Percentiles rank a stretch among this genome's conserved stretches.
phyloP scores from a whole-genome alignment of 2,113 vertebrate genomes.

The Triplophysa rosa region DNA sequence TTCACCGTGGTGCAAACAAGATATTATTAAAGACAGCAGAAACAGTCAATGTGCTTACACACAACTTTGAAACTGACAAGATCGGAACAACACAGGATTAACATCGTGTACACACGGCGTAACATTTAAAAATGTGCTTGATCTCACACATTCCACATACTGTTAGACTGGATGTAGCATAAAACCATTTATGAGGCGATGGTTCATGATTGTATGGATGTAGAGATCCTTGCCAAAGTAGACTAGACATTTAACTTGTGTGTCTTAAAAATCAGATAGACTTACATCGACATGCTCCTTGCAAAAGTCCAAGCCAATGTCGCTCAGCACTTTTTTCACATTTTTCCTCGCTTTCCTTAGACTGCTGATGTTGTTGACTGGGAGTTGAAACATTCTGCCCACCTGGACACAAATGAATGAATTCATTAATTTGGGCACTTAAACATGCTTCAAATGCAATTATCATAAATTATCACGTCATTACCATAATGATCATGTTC shows the following conservation, averaged over 20 bases:
- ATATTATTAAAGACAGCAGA: too few species aligned
- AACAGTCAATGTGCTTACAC: too few species aligned
- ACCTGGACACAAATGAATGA: constrained; percentile 66
- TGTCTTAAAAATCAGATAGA: constrained; percentile 46
- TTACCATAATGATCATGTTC: neutral
- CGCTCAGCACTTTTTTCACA: constrained; percentile 97
- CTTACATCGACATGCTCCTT: constrained; percentile 96
- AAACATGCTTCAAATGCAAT: neutral
- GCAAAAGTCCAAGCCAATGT: constrained; percentile 99
- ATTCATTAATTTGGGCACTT: constrained; percentile 8
- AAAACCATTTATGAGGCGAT: too few species aligned
- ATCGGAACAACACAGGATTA: too few species aligned
- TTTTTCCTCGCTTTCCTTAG: constrained; percentile 99
- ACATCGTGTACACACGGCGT: too few species aligned
- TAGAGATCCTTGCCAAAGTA: too few species aligned
- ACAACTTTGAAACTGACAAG: too few species aligned
- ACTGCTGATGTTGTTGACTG: constrained; percentile 99
- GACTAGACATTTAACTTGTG: neutral
- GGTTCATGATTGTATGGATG: too few species aligned
- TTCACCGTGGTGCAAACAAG: too few species aligned
- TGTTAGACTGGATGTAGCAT: too few species aligned
- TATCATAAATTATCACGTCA: neutral
- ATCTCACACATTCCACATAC: too few species aligned
- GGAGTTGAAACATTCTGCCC: constrained; percentile 99
- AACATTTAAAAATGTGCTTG: too few species aligned